These are phyloP conservation scores for Brachypteracias leptosomus DNA, from an alignment of 2,113 vertebrate species.

Conservation along the genomic window DNA sequence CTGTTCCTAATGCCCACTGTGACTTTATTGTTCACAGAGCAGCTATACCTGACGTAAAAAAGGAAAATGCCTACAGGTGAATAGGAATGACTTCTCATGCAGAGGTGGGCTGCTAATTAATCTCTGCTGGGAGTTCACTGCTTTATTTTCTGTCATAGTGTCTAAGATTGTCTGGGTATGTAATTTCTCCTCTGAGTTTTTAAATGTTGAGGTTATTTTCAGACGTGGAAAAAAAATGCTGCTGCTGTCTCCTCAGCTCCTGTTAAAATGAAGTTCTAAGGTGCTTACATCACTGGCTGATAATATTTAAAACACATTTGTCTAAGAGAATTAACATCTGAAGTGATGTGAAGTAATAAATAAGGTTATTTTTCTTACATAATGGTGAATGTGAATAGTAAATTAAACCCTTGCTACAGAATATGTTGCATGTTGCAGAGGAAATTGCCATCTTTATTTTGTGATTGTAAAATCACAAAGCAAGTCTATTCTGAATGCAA, in stretches of 20 bases:
- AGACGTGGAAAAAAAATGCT: not conserved
- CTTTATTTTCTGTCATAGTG: constrained; percentile 1
- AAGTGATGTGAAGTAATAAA: not conserved
- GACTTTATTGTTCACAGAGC: not conserved
- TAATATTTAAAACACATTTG: not conserved
- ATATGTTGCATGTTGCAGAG: not conserved
- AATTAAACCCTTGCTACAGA: not conserved
- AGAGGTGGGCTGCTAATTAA: constrained; percentile 22
- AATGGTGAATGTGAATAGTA: not conserved
- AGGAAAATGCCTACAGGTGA: not conserved
- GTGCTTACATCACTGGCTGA: not conserved
- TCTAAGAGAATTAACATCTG: not conserved
- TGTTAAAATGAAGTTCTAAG: not conserved
- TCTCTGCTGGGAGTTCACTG: not conserved
- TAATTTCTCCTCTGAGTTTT: constrained; percentile 4
- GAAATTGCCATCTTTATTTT: not conserved
- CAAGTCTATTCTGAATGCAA: not conserved
- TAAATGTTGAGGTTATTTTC: constrained; percentile 36
- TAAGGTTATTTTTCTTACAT: not conserved
- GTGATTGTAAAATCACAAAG: not conserved
- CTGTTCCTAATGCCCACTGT: not conserved
- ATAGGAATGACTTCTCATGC: not conserved
- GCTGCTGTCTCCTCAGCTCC: not conserved
- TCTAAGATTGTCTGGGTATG: not conserved
- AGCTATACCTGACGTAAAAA: not conserved